Base-by-base conservation (phyloP, 1,140 invertebrate species). In the Aethina tumida region DNA sequence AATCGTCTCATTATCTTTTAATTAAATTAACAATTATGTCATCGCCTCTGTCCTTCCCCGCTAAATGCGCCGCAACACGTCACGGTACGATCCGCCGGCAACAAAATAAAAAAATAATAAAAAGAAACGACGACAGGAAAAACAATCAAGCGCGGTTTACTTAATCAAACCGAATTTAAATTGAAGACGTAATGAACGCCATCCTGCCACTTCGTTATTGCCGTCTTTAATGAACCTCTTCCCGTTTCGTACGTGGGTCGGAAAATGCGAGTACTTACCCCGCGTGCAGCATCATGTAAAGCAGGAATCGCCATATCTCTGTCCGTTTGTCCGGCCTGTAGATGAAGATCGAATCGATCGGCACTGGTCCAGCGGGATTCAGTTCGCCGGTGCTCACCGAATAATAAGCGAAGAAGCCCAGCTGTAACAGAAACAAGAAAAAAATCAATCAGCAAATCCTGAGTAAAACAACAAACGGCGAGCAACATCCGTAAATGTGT, bases 241-340 rank as follows among this genome's bases (percentile, higher is more conserved):
- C n/a, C n/a, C n/a, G n/a, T n/a, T n/a, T n/a, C 5, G 12, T 20
- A 29, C 35, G 25, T 37, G 35, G 9, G n/a, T 16, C 9, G 4
- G 9, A 13, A 27, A 37, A 15, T 10, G 20, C 33, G n/a, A n/a
- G n/a, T 28, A 68, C 77, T 75, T 69, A 86, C 75, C 91, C 91
- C 10, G 89, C 88, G 66, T 97, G 93, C 50, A 97, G 74, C 41
- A 96, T 81, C 79, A 92, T 93, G 69, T 97, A 97, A 47, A 90
- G 79, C 42, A 94, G 67, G 64, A 95, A 97, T 56, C 92, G 76
- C 91, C 92, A 96, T 29, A 95, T 70, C 65, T 97, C 88, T 24
- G 78, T 70, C 20, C 90, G 73, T 60, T 88, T 83, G 68, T 96
- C 91, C 10, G 91, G 89, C 43, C 88, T 74, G 68, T 94, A 97